Percentiles rank a stretch among this genome's conserved stretches.
phyloP scores from a whole-genome alignment of 2,888 invertebrate species.

The Lysandra bellargus region DNA sequence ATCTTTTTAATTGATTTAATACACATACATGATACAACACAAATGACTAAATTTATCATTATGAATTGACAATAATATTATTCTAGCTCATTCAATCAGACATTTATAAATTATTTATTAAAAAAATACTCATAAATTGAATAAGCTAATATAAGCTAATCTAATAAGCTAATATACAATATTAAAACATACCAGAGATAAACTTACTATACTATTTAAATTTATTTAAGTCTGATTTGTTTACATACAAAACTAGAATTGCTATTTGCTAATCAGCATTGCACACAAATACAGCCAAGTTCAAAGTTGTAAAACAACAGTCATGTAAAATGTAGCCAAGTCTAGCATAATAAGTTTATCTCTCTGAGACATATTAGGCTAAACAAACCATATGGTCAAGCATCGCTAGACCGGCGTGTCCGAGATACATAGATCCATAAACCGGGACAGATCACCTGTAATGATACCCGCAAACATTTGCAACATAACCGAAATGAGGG shows the following conservation, averaged over 20 bases:
- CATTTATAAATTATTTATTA: not conserved
- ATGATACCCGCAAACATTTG: constrained; percentile 68
- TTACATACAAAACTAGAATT: not conserved
- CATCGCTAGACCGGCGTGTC: constrained; percentile 63
- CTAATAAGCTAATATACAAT: constrained; percentile 5
- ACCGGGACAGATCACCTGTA: constrained; percentile 68
- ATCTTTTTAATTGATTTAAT: too few species aligned
- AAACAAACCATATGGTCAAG: constrained; percentile 74
- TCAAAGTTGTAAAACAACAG: not conserved
- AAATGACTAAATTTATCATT: not conserved
- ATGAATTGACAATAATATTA: not conserved
- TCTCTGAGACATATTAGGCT: constrained; percentile 52
- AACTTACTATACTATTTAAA: constrained; percentile 38
- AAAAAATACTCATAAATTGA: not conserved
- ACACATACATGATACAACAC: too few species aligned
- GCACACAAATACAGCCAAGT: not conserved
- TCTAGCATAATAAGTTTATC: constrained; percentile 46
- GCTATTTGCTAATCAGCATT: not conserved
- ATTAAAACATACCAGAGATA: constrained; percentile 35
- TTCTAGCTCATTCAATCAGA: not conserved
- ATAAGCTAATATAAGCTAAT: not conserved
- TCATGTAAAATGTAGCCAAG: constrained; percentile 1
- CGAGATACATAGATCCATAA: constrained; percentile 51
- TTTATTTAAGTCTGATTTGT: not conserved
- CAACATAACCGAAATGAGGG: constrained; percentile 45